Conservation (phyloP, 1,140 invertebrate genomes). For the Galleria mellonella region DNA sequence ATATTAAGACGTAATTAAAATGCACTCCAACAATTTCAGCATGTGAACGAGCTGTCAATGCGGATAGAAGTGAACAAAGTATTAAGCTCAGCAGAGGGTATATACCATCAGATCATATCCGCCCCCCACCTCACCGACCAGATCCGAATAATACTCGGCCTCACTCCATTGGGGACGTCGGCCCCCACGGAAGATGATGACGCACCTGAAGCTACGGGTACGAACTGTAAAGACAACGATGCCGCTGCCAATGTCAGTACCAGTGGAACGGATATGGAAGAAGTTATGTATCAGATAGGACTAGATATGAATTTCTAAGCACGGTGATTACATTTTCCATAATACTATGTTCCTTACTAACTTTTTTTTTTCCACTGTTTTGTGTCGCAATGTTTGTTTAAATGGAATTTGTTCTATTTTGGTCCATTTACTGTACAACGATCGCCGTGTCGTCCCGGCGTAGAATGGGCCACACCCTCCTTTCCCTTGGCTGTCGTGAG, state of each 20-base stretch:
- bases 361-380: too few relatives aligned
- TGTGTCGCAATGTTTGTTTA: too few relatives aligned
- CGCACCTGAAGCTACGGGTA: not conserved
- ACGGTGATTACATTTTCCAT: constrained; percentile 20
- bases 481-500: too few relatives aligned
- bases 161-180: constrained; percentile 51
- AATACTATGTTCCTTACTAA: not conserved
- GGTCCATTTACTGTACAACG: too few relatives aligned
- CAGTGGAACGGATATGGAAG: constrained; percentile 43
- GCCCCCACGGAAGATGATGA: constrained; percentile 18
- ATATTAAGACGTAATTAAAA: too few relatives aligned
- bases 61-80: constrained; percentile 87
- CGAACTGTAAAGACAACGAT: constrained; percentile 8
- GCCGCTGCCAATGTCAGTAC: not conserved
- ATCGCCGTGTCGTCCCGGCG: too few relatives aligned
- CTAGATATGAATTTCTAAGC: constrained; percentile 71
- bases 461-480: too few relatives aligned
- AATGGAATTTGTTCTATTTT: too few relatives aligned
- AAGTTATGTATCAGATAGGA: constrained; percentile 74
- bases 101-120: constrained; percentile 87
- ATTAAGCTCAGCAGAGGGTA: constrained; percentile 90
- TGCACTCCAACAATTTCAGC: constrained; percentile 75
- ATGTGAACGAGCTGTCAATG: constrained; percentile 94
- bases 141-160: constrained; percentile 80
- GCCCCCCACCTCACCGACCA: constrained; percentile 80